These are phyloP conservation scores for Sphaeridia pumilis DNA, from an alignment of 2,888 invertebrate species.

Conservation along the genomic window DNA sequence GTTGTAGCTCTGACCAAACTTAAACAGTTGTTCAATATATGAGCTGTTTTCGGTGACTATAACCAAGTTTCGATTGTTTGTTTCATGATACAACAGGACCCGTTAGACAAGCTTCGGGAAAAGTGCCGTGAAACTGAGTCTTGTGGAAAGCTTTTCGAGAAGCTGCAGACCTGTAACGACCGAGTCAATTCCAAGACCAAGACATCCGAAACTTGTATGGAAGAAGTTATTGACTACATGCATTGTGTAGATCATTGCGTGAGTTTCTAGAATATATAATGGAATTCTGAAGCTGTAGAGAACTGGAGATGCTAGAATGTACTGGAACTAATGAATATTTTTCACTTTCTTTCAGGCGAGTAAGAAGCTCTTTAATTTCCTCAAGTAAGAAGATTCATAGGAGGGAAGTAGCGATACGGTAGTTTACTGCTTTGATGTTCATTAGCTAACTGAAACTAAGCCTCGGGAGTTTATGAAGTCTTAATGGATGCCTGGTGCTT, in stretches of 20 bases:
- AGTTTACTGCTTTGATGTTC: too few species aligned
- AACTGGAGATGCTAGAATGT: too few species aligned
- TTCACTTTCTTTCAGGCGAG: slow-evolving; percentile 13
- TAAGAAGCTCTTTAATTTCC: slow-evolving; percentile 12
- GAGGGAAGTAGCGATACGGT: not conserved
- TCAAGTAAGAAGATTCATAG: slow-evolving; percentile 3
- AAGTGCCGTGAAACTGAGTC: slow-evolving; percentile 53
- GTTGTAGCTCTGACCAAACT: too few species aligned
- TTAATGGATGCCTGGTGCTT: too few species aligned
- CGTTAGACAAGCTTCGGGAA: slow-evolving; percentile 47
- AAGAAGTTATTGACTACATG: slow-evolving; percentile 84
- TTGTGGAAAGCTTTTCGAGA: slow-evolving; percentile 52
- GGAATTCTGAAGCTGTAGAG: not conserved
- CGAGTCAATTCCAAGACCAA: slow-evolving; percentile 72
- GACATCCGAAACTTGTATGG: slow-evolving; percentile 80
- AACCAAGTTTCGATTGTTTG: too few species aligned
- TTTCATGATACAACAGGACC: too few species aligned
- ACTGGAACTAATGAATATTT: too few species aligned
- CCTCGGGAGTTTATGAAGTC: too few species aligned
- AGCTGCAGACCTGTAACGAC: slow-evolving; percentile 70
- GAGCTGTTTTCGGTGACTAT: too few species aligned
- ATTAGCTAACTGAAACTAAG: too few species aligned
- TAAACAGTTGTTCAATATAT: too few species aligned
- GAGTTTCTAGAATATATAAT: slow-evolving; percentile 36
- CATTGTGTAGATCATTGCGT: slow-evolving; percentile 89